Conservation (phyloP, 2,113 vertebrate species). For the Columba livia region DNA sequence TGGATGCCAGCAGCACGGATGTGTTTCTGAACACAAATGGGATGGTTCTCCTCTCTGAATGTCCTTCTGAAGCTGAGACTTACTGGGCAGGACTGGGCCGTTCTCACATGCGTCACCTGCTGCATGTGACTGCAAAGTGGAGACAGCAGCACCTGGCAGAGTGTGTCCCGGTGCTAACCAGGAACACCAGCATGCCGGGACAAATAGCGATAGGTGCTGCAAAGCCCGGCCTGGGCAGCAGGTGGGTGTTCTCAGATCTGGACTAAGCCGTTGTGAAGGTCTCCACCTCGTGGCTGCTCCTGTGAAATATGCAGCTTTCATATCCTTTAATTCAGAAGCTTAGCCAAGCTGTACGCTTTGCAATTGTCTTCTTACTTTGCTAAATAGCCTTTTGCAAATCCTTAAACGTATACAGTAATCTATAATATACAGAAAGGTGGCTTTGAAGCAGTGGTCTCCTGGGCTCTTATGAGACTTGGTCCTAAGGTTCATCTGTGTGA, state of each 20-base stretch:
- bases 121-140: background rate
- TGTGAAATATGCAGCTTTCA: background rate
- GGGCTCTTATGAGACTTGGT: background rate
- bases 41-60: background rate
- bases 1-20: background rate
- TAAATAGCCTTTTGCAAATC: background rate
- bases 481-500: background rate
- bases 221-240: background rate
- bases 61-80: background rate
- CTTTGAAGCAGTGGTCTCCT: background rate
- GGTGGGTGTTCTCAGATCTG: background rate
- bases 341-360: background rate
- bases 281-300: conserved; percentile 69
- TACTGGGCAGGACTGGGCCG: background rate
- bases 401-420: background rate
- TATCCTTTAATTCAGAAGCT: background rate
- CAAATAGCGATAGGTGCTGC: background rate
- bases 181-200: background rate
- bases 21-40: background rate
- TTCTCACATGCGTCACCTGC: background rate
- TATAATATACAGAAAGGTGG: background rate
- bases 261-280: conserved; percentile 50
- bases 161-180: background rate
- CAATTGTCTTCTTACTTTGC: background rate
- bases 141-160: background rate